A percentile compares a stretch with the other conserved stretches of the same genome.
Evolutionary conservation across 2,888 invertebrate species (phyloP).

Genomic region (Cecidostiba fungosa): DNA sequence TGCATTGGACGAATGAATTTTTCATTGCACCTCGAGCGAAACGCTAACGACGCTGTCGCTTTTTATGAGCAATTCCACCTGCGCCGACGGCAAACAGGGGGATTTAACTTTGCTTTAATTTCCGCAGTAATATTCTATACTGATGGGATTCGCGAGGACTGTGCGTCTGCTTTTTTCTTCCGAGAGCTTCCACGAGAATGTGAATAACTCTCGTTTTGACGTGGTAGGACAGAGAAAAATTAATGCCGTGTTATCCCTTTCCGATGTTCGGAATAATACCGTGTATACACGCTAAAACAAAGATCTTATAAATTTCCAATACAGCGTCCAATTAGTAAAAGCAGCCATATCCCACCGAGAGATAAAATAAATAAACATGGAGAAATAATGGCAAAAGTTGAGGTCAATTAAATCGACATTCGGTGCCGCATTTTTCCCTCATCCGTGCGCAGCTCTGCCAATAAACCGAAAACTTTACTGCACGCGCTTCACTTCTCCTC

Average conservation of each 20-base stretch:
- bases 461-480: slow-evolving; percentile 56
- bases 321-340: slow-evolving; percentile 33
- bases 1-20: slow-evolving; percentile 61
- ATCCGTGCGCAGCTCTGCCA: neutral
- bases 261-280: neutral
- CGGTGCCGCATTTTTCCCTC: neutral
- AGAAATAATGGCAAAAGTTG: neutral
- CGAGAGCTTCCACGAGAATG: neutral
- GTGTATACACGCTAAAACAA: neutral
- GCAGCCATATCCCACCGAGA: neutral
- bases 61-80: slow-evolving; percentile 51
- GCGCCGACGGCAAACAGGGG: neutral
- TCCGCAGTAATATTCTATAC: neutral
- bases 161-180: slow-evolving; percentile 4
- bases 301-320: neutral
- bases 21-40: slow-evolving; percentile 47
- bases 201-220: neutral
- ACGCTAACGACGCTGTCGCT: slow-evolving; percentile 51
- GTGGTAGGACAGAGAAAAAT: neutral
- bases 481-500: neutral
- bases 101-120: slow-evolving; percentile 49
- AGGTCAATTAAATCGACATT: slow-evolving; percentile 28
- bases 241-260: neutral
- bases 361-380: neutral
- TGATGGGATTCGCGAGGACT: slow-evolving; percentile 40